phyloP scores from a whole-genome alignment of 1,140 invertebrate species.

The Drosophila novamexicana region DNA sequence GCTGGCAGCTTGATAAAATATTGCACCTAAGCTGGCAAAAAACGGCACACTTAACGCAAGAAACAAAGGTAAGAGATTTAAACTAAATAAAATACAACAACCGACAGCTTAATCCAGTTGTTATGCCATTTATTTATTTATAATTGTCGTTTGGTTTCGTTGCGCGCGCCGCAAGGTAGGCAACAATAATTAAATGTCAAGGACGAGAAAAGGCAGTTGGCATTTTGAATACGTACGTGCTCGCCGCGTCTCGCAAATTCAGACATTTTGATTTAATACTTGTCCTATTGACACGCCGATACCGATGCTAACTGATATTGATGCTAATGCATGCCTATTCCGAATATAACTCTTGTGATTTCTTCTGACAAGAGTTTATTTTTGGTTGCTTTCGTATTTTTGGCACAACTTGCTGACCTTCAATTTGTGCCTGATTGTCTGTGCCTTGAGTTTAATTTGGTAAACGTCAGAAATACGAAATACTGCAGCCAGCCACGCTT shows the following conservation, averaged over 20 bases:
- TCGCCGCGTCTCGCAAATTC: slow-evolving; percentile 1
- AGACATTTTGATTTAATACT: slow-evolving; percentile 16
- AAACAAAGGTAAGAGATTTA: no score
- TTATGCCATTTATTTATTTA: no score
- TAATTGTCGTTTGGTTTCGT: no score
- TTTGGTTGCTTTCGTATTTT: slow-evolving; percentile 37
- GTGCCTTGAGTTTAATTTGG: slow-evolving; percentile 39
- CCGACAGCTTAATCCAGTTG: no score
- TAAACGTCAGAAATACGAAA: slow-evolving; percentile 21
- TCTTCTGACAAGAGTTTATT: neutral
- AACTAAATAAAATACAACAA: no score
- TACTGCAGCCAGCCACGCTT: slow-evolving; percentile 3
- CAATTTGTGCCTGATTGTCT: slow-evolving; percentile 11
- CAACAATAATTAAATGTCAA: slow-evolving; percentile 22
- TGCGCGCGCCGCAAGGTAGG: slow-evolving; percentile 7
- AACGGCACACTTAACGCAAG: no score
- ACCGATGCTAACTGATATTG: neutral
- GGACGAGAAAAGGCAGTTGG: slow-evolving; percentile 17
- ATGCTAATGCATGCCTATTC: slow-evolving; percentile 12
- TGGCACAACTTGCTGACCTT: slow-evolving; percentile 53
- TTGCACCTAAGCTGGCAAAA: no score
- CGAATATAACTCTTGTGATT: neutral
- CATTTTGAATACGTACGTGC: slow-evolving; percentile 3
- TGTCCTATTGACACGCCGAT: neutral
- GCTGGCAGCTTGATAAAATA: no score